Conservation (phyloP, 2,113 vertebrate species). For the Corynorhinus townsendii region DNA sequence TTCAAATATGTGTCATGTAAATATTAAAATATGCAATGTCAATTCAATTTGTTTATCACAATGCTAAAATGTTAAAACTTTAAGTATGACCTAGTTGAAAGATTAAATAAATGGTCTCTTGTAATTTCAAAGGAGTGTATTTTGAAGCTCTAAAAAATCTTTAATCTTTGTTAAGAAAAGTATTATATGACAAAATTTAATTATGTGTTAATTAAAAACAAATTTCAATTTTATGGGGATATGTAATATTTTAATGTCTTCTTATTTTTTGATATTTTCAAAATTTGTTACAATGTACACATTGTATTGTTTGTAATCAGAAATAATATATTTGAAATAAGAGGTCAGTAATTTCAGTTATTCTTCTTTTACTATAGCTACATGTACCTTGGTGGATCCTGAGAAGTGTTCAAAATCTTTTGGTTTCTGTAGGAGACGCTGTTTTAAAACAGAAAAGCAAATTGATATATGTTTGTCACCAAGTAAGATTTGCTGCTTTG, state of each 20-base stretch:
- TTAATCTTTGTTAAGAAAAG: neutral
- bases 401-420: neutral
- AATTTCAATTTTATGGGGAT: neutral
- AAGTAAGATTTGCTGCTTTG: slow-evolving; percentile 29
- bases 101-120: neutral
- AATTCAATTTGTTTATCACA: neutral
- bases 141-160: neutral
- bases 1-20: neutral
- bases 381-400: slow-evolving; percentile 23
- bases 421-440: slow-evolving; percentile 6
- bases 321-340: neutral
- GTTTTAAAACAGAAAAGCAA: neutral
- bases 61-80: neutral
- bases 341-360: slow-evolving; percentile 22
- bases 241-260: neutral
- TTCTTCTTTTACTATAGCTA: slow-evolving; percentile 22
- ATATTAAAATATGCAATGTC: neutral
- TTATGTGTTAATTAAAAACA: neutral
- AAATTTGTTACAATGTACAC: neutral
- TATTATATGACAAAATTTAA: neutral
- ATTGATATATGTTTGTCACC: slow-evolving; percentile 33
- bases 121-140: neutral
- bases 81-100: neutral
- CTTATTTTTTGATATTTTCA: neutral
- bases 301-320: neutral